Evolutionary conservation across 2,888 invertebrate species (phyloP).

Genomic region (Macrosoma leucophasiata): DNA sequence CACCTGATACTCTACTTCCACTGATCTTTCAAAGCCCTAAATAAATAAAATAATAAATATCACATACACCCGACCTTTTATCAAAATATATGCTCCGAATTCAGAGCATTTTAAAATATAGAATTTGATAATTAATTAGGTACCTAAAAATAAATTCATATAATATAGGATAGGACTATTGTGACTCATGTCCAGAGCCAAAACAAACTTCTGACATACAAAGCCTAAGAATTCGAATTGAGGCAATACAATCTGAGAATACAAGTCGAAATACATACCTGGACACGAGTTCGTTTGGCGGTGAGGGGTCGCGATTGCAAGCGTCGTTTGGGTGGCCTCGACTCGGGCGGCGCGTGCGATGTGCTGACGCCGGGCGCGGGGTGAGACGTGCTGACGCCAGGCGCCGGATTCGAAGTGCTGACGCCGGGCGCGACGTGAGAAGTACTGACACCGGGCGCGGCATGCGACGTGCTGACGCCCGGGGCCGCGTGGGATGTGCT

Average conservation of each 20-base stretch:
- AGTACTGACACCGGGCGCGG: constrained; percentile 30
- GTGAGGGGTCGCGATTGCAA: constrained; percentile 59
- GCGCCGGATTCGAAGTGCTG: constrained; percentile 30
- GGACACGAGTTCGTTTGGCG: constrained; percentile 72
- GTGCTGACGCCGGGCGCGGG: constrained; percentile 44
- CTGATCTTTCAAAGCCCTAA: constrained; percentile 77
- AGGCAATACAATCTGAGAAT: no score
- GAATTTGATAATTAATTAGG: no score
- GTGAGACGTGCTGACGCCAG: constrained; percentile 35
- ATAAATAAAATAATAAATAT: constrained; percentile 20
- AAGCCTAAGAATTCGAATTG: no score
- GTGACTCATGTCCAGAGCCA: no score
- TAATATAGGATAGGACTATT: no score
- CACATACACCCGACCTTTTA: no score
- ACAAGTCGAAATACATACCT: constrained; percentile 51
- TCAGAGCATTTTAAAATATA: no score
- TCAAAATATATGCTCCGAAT: no score
- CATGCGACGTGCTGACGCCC: constrained; percentile 39
- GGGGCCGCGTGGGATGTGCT: constrained; percentile 41
- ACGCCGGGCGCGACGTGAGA: constrained; percentile 42
- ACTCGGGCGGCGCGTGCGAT: constrained; percentile 51
- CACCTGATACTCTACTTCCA: constrained; percentile 87
- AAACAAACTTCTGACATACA: no score
- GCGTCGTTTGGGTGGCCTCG: constrained; percentile 55
- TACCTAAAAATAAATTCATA: no score